These are phyloP conservation scores for Zaprionus lachaisei DNA, from an alignment of 1,140 invertebrate genomes.

Conservation along the genomic window DNA sequence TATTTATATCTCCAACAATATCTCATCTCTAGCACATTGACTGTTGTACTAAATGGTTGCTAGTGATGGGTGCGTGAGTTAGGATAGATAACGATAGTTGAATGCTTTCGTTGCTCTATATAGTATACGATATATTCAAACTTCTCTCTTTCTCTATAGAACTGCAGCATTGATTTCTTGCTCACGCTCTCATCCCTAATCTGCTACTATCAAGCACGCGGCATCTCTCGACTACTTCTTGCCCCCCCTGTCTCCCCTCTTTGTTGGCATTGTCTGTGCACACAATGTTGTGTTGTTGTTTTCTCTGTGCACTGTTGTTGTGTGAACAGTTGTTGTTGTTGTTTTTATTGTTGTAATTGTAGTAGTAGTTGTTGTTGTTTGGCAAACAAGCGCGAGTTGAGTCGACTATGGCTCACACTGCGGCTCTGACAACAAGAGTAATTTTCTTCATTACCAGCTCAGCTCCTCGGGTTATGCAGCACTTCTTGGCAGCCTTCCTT, in stretches of 20 bases:
- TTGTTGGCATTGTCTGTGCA: constrained; percentile 29
- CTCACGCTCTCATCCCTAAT: neutral
- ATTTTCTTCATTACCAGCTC: constrained; percentile 50
- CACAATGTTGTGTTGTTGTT: constrained; percentile 51
- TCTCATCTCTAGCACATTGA: neutral
- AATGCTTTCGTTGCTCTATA: too few species aligned
- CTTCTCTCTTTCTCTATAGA: neutral
- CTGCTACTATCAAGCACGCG: neutral
- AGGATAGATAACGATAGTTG: neutral
- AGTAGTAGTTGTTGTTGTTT: constrained; percentile 55
- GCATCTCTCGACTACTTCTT: constrained; percentile 41
- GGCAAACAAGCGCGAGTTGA: constrained; percentile 40
- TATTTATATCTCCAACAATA: neutral
- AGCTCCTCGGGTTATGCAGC: constrained; percentile 70
- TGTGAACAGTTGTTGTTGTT: constrained; percentile 24
- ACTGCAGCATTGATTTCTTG: neutral
- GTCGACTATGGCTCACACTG: neutral
- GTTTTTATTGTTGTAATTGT: constrained; percentile 42
- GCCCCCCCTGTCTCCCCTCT: neutral
- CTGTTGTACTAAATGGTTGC: neutral
- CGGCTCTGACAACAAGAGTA: constrained; percentile 26
- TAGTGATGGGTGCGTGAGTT: neutral
- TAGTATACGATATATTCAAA: neutral
- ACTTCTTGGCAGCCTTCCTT: constrained; percentile 33
- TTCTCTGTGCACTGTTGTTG: constrained; percentile 9